Evolutionary conservation across 1,140 invertebrate genomes (phyloP), one percentile per base, ranked within the genome.

Genomic region (Drosophila sulfurigaster): DNA sequence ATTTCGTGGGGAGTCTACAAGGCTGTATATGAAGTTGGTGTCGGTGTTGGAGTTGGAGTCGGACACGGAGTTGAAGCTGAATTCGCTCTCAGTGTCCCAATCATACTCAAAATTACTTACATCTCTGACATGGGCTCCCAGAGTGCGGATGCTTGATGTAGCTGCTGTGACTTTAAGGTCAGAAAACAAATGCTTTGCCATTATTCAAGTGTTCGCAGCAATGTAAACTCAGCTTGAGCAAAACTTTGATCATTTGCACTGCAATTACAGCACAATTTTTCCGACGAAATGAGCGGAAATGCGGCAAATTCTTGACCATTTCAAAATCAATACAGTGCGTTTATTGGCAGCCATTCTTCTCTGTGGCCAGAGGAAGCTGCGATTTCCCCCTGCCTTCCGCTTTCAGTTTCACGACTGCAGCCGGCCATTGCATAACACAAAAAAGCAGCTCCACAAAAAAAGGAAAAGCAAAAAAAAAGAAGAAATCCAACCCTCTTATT

Each of bases 171-270:
- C 81, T 83, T 82, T 83, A 82, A 82, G 81, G 81, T 72, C 81
- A 76, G 65, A 71, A 78, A 87, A 89, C 78, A 81, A 86, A 86
- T 86, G 82, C 48, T 46, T 46, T 62, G 70, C 74, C 62, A 88
- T 87, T 80, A 67, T 80, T 87, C 62, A 76, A 45, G 38, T 10
- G 7, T 5, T 45, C 35, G 10, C 45, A 13, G 15, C 10, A 38
- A 25, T 25, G 11, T 13, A 48, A 45, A 43, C 4, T 20, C 10
- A 20, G 30, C 48, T 41, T 4, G 20, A 25, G 20, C 43, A 7
- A 79, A 87, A 87, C 82, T 87, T 88, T 87, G 74, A 86, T 82
- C 77, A 87, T 87, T 87, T 87, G 72, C 83, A 87, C 82, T 82
- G 82, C 82, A 87, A 87, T 87, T 87, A 86, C 79, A 65, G 63